These are phyloP conservation scores for Ancistrus triradiatus DNA, from an alignment of 2,113 vertebrate species.

Conservation along the genomic window DNA sequence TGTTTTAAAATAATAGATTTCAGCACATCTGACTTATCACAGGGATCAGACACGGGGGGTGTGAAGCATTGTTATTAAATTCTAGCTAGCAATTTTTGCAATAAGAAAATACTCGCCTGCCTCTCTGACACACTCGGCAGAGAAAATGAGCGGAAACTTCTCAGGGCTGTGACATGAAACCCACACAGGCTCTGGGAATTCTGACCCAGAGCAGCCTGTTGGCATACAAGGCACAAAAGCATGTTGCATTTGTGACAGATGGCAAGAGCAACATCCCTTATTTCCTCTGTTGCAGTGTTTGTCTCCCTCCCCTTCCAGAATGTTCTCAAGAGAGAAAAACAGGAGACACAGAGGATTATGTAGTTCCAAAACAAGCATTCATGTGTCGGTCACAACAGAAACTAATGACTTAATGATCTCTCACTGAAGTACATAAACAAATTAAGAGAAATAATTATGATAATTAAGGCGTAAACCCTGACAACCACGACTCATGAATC, in stretches of 20 bases:
- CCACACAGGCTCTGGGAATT: background rate
- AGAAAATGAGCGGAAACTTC: slow-evolving; percentile 6
- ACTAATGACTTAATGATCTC: too few species aligned
- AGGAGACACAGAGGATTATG: too few species aligned
- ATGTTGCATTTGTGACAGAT: slow-evolving; percentile 8
- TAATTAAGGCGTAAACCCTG: too few species aligned
- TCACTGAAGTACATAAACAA: too few species aligned
- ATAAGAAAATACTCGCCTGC: background rate
- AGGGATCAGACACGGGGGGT: too few species aligned
- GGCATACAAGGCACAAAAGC: background rate
- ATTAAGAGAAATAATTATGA: too few species aligned
- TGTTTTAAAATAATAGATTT: too few species aligned
- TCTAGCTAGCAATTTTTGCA: background rate
- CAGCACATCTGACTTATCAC: too few species aligned
- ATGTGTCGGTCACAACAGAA: too few species aligned
- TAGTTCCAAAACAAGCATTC: too few species aligned
- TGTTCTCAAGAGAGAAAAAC: background rate
- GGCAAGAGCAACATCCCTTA: slow-evolving; percentile 8
- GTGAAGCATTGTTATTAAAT: too few species aligned
- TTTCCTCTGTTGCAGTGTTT: background rate
- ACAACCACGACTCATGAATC: too few species aligned
- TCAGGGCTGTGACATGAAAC: background rate
- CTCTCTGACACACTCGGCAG: background rate
- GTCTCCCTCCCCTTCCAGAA: background rate
- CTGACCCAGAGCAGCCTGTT: slow-evolving; percentile 5